Evolutionary conservation across 1,140 invertebrate genomes (phyloP), one percentile per base, ranked within the genome.

Genomic region (Euura lappo): DNA sequence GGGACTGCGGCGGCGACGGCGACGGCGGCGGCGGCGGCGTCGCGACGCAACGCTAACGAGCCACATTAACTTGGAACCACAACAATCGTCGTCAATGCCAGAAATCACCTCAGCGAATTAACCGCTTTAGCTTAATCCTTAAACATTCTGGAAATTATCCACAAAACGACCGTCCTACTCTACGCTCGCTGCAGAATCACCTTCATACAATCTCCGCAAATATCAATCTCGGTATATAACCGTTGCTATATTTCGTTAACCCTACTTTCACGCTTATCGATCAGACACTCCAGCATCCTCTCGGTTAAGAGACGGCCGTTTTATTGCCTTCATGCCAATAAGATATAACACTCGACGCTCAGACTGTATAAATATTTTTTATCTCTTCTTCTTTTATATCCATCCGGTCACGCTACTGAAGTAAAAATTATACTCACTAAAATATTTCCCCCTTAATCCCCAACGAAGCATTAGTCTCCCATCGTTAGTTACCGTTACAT

Each of bases 311-410:
- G 51, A 60, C 51, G 51, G 8, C 8, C 3, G 51, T 60, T 60
- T 60, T 60, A 60, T 60, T n/a, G 51, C 51, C 13, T 60, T 60
- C 51, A 6, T 60, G 5, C 51, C 51, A 60, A 60, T 60, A 60
- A 60, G 51, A 60, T 60, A 11, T 60, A 60, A 60, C 51, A 60
- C 51, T 60, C 51, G 51, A 60, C 51, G 51, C 51, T 60, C 51
- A 60, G 51, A 60, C 51, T 60, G 51, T 60, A 60, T 60, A 60
- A 60, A 60, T n/a, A 60, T 60, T 60, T 28, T 60, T 60, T 60
- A 60, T 60, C 13, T n/a, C 51, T 60, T 60, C 8, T 60, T 60
- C 51, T 60, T 60, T 60, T 60, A 60, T 60, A n/a, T 60, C 51
- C 13, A 1, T 1, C 51, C 51, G 51, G 51, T 60, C 51, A 60